These are phyloP conservation scores for Drosophila santomea DNA, from an alignment of 1,140 invertebrate species.

Conservation along the genomic window DNA sequence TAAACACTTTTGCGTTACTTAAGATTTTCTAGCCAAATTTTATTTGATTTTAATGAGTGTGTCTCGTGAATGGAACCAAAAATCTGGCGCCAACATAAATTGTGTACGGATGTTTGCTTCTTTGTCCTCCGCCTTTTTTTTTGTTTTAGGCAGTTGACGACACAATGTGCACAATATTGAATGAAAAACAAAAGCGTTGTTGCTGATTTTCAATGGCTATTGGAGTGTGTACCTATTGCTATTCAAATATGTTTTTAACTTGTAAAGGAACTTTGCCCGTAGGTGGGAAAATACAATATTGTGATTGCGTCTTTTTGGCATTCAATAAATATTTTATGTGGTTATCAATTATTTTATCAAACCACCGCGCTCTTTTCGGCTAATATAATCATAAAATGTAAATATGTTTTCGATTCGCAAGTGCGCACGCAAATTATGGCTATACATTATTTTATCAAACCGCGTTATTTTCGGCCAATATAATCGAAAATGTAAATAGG, in stretches of 20 bases:
- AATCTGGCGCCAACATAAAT: slow-evolving; percentile 56
- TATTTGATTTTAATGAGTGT: slow-evolving; percentile 55
- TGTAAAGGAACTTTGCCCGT: not conserved
- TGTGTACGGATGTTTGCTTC: slow-evolving; percentile 37
- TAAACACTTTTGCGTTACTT: slow-evolving; percentile 39
- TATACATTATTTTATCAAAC: slow-evolving; percentile 9
- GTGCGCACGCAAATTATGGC: not conserved
- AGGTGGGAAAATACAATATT: slow-evolving; percentile 19
- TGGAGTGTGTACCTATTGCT: slow-evolving; percentile 5
- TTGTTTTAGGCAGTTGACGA: slow-evolving; percentile 29
- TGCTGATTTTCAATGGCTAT: slow-evolving; percentile 11
- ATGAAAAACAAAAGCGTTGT: slow-evolving; percentile 27
- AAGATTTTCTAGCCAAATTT: slow-evolving; percentile 28
- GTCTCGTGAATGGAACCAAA: slow-evolving; percentile 16
- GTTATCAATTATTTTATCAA: slow-evolving; percentile 8
- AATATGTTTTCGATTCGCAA: not conserved
- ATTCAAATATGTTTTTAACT: slow-evolving; percentile 32
- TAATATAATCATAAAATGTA: not conserved
- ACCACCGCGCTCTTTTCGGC: not conserved
- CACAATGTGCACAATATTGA: slow-evolving; percentile 15
- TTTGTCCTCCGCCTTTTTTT: slow-evolving; percentile 17
- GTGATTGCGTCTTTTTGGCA: slow-evolving; percentile 16
- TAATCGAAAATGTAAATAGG: too few relatives aligned
- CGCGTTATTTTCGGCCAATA: not conserved
- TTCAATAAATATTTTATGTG: not conserved